Evolutionary conservation across 2,888 invertebrate genomes (phyloP), one percentile per base, ranked within the genome.

Genomic region (Andricus curvator): DNA sequence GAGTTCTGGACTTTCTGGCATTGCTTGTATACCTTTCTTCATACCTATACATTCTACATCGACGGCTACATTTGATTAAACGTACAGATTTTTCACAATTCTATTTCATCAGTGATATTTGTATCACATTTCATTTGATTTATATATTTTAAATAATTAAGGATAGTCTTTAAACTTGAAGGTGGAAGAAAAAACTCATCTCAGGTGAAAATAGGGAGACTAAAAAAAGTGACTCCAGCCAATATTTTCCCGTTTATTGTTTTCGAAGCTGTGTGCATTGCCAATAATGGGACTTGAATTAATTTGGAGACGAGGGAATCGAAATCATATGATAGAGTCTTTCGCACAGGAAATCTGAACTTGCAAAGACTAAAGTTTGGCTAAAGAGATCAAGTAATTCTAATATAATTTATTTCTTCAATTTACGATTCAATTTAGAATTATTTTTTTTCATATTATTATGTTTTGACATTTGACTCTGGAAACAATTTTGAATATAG

Each of bases 241-340:
- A 86, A 88, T 84, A 87, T 83, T 87, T 84, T 66, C 64, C 78
- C 81, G 51, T 81, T 83, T 85, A 85, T 84, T 83, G 83, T 85
- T 84, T 83, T 84, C 77, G 81, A 85, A 86, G 84, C 83, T 74
- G 84, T 80, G 84, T 60, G 66, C 86, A 88, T 88, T 86, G 84
- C 80, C 84, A 83, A 84, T 88, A 87, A 88, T 87, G 87, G 86
- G 87, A 88, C 86, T 88, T 85, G 86, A 88, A 88, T 88, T 87
- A 87, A 88, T 88, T 87, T 86, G 84, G 84, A 84, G 82, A 83
- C 84, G 79, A 62, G 78, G 81, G 82, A 80, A 51, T 67, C 86
- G 83, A 85, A 82, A 84, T 83, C 82, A 37, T 48, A 29, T 51
- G 51, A 48, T 48, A 15, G 15, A 48, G 20, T 20, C 20, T 20